A percentile compares a stretch with the other conserved stretches of the same genome.
Conservation (phyloP, 2,113 vertebrate genomes). For the Calonectris borealis region DNA sequence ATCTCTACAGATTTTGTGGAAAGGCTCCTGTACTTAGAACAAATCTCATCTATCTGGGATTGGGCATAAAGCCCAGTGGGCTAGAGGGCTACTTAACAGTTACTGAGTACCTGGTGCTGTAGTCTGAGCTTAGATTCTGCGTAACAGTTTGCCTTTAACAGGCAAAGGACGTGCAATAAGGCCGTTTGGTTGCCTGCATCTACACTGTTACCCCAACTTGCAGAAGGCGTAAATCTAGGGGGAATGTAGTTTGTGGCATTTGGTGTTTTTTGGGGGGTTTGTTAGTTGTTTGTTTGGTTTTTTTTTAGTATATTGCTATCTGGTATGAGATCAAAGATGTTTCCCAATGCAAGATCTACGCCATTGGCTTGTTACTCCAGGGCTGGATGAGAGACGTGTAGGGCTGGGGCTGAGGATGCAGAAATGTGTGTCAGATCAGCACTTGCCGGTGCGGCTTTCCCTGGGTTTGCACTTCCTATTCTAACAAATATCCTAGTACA, state of each 20-base stretch:
- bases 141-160: not conserved
- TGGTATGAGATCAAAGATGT: not conserved
- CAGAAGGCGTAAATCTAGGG: not conserved
- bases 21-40: not conserved
- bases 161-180: not conserved
- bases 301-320: not conserved
- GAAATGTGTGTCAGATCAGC: fast-evolving
- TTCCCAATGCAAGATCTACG: not conserved
- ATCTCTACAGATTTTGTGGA: not conserved
- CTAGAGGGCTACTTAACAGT: not conserved
- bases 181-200: not conserved
- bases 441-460: not conserved
- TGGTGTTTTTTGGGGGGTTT: not conserved
- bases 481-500: not conserved
- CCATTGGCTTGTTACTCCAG: not conserved
- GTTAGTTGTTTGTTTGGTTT: not conserved
- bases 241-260: not conserved
- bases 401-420: not conserved
- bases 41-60: not conserved
- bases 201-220: not conserved
- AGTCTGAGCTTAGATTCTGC: not conserved
- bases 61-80: not conserved
- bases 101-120: not conserved
- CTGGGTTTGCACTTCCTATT: not conserved
- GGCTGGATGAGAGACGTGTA: fast-evolving